phyloP scores from a whole-genome alignment of 2,797 vertebrate species.

The Gallinago nigripennis region DNA sequence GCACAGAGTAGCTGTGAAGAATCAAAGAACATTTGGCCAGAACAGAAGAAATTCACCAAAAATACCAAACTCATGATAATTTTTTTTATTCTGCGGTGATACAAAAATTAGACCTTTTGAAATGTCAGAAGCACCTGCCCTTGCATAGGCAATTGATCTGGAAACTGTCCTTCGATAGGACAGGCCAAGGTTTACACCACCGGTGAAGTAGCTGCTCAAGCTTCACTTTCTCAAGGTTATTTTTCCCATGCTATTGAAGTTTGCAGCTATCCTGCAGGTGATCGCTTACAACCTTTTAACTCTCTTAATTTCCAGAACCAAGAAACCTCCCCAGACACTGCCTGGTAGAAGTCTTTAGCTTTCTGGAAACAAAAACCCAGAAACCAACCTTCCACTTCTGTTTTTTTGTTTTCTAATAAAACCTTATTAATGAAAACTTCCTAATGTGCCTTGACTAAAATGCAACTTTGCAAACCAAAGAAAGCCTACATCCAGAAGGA shows the following conservation, averaged over 20 bases:
- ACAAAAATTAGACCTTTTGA: not conserved
- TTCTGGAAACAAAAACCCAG: not conserved
- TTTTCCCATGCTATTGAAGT: not conserved
- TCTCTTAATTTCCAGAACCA: not conserved
- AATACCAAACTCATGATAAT: accelerated
- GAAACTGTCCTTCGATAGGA: not conserved
- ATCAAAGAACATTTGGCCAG: not conserved
- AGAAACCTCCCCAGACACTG: not conserved
- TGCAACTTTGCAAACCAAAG: not conserved
- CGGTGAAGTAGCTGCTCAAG: not conserved
- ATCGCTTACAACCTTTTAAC: not conserved
- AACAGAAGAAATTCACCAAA: not conserved
- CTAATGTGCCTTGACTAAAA: not conserved
- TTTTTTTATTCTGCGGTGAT: not conserved
- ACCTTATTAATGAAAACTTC: not conserved
- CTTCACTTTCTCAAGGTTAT: not conserved
- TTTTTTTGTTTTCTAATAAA: not conserved
- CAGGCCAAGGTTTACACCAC: not conserved
- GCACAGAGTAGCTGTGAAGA: not conserved
- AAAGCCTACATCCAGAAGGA: not conserved
- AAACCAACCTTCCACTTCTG: not conserved
- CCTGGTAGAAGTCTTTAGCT: not conserved
- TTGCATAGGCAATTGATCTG: not conserved
- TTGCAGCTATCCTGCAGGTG: not conserved
- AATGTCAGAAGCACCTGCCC: not conserved